Conservation (phyloP, 2,113 vertebrate species). For the Columba livia region DNA sequence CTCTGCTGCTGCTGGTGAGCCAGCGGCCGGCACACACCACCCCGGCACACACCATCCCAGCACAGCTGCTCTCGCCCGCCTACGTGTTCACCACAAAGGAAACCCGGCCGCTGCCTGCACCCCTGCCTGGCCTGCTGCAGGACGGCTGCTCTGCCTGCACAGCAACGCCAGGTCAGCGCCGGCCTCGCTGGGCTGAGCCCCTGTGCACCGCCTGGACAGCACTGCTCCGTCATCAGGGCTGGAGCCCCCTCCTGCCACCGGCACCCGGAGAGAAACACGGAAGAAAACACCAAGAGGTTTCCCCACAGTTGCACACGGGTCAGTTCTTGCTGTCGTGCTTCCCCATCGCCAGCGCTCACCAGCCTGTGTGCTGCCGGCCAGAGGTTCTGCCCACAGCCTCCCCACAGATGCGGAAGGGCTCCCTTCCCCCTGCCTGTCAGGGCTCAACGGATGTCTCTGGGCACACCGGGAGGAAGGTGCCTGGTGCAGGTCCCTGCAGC, state of each 20-base stretch:
- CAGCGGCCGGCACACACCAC: fast-evolving
- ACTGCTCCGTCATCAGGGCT: fast-evolving
- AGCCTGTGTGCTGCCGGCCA: fast-evolving
- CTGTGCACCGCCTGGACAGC: fast-evolving
- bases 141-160: neutral
- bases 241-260: neutral
- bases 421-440: neutral
- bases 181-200: neutral
- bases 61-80: neutral
- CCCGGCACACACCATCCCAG: neutral
- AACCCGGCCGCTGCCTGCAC: neutral
- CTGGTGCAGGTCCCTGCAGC: fast-evolving
- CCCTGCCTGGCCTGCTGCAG: neutral
- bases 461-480: fast-evolving
- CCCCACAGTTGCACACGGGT: fast-evolving
- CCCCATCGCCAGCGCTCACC: neutral
- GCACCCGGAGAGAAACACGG: no score
- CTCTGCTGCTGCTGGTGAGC: neutral
- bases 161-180: fast-evolving
- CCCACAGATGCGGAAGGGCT: neutral
- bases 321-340: neutral
- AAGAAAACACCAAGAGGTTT: fast-evolving
- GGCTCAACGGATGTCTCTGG: fast-evolving
- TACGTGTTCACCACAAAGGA: slow-evolving; percentile 28
- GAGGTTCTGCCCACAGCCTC: neutral